phyloP scores from a whole-genome alignment of 2,888 invertebrate genomes.

The Hypomecis punctinalis region DNA sequence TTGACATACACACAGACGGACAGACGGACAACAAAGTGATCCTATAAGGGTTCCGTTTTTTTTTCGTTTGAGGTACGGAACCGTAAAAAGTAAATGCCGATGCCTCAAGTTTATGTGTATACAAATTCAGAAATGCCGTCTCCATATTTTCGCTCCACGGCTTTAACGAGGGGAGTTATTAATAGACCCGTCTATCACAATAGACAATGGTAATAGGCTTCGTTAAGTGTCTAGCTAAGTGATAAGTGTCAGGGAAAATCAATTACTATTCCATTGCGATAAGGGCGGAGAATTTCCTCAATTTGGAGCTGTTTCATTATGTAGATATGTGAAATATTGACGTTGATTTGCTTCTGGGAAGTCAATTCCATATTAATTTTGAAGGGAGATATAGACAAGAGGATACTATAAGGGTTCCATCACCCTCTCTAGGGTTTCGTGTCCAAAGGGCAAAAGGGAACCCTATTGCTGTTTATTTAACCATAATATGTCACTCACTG shows the following conservation, averaged over 20 bases:
- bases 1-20: too few relatives aligned
- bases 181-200: slow-evolving; percentile 19
- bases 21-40: too few relatives aligned
- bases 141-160: background rate
- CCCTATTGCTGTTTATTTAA: too few relatives aligned
- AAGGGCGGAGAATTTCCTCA: background rate
- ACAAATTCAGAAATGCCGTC: background rate
- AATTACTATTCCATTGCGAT: slow-evolving; percentile 7
- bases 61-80: too few relatives aligned
- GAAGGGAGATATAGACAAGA: background rate
- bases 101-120: too few relatives aligned
- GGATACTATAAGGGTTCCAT: background rate
- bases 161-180: slow-evolving; percentile 2
- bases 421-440: too few relatives aligned
- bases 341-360: background rate
- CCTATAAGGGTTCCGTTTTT: too few relatives aligned
- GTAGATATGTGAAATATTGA: slow-evolving; percentile 1
- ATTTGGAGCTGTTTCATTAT: background rate
- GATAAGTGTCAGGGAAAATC: slow-evolving; percentile 10
- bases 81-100: too few relatives aligned
- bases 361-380: background rate
- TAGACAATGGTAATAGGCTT: slow-evolving; percentile 15
- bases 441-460: too few relatives aligned
- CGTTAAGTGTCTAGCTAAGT: slow-evolving; percentile 6
- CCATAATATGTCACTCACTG: too few relatives aligned